These are phyloP conservation scores for Drosophila robusta DNA, from an alignment of 2,888 invertebrate species.

Conservation along the genomic window DNA sequence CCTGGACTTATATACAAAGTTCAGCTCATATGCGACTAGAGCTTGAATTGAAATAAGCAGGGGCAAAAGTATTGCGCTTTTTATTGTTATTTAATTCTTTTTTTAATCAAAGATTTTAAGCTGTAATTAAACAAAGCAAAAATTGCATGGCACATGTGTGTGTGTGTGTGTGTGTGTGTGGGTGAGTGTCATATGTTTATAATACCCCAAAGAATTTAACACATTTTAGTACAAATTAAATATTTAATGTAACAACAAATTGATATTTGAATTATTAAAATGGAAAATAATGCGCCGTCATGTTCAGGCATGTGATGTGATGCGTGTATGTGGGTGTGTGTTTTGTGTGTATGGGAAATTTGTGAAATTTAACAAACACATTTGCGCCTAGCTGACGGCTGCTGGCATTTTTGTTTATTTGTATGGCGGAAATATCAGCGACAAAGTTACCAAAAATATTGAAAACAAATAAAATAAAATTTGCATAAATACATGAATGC, in stretches of 20 bases:
- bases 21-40: conserved; percentile 15
- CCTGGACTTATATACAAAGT: conserved; percentile 10
- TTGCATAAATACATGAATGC: conserved; percentile 74
- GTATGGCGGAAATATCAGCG: conserved; percentile 78
- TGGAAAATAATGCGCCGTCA: conserved; percentile 77
- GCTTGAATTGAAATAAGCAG: conserved; percentile 9
- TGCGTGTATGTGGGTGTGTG: conserved; percentile 7
- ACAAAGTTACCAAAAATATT: conserved; percentile 80
- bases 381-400: conserved; percentile 65
- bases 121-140: conserved; percentile 78
- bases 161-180: conserved; percentile 15
- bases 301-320: conserved; percentile 48
- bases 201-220: conserved; percentile 79
- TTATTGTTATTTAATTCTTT: conserved; percentile 17
- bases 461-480: conserved; percentile 80
- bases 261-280: conserved; percentile 80
- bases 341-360: conserved; percentile 16
- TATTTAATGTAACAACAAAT: conserved; percentile 79
- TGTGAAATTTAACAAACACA: conserved; percentile 65
- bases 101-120: conserved; percentile 74
- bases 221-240: conserved; percentile 81
- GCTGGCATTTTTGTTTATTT: conserved; percentile 72
- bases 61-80: conserved; percentile 19
- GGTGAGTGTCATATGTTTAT: conserved; percentile 42
- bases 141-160: conserved; percentile 56